Conservation (phyloP, 2,113 vertebrate species). For the Serilophus lunatus region DNA sequence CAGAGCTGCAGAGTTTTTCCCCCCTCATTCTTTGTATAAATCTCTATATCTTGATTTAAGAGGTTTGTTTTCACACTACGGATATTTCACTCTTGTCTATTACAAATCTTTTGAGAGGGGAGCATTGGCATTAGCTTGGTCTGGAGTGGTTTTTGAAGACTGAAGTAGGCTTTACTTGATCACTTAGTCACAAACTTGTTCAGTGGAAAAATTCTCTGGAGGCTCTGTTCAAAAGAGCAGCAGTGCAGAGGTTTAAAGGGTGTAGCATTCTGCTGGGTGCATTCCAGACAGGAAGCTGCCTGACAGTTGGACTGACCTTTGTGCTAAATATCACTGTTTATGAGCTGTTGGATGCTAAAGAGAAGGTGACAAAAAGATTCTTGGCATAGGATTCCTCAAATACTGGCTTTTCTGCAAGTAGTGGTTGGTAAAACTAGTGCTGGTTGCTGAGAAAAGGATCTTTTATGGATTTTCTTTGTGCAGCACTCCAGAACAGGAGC, state of each 20-base stretch:
- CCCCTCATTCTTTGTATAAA: not conserved
- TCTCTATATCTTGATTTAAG: fast-evolving
- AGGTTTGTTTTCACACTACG: not conserved
- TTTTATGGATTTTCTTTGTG: not conserved
- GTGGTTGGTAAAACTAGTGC: not conserved
- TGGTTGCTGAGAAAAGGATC: not conserved
- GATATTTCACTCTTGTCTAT: not conserved
- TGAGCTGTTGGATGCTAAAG: not conserved
- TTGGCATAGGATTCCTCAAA: not conserved
- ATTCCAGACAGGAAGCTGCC: not conserved
- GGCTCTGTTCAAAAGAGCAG: not conserved
- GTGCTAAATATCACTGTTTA: not conserved
- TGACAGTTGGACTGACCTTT: not conserved
- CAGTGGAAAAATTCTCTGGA: not conserved
- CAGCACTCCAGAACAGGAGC: slow-evolving; percentile 96
- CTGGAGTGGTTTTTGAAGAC: not conserved
- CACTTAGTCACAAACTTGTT: too few relatives aligned
- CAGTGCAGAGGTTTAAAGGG: not conserved
- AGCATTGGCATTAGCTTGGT: not conserved
- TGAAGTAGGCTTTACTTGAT: not conserved
- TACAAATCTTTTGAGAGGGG: not conserved
- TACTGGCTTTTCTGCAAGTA: not conserved
- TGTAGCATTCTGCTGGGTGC: not conserved
- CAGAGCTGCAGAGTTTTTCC: not conserved
- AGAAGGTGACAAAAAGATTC: not conserved